Conservation (phyloP, 2,113 vertebrate species). For the Pheucticus melanocephalus region DNA sequence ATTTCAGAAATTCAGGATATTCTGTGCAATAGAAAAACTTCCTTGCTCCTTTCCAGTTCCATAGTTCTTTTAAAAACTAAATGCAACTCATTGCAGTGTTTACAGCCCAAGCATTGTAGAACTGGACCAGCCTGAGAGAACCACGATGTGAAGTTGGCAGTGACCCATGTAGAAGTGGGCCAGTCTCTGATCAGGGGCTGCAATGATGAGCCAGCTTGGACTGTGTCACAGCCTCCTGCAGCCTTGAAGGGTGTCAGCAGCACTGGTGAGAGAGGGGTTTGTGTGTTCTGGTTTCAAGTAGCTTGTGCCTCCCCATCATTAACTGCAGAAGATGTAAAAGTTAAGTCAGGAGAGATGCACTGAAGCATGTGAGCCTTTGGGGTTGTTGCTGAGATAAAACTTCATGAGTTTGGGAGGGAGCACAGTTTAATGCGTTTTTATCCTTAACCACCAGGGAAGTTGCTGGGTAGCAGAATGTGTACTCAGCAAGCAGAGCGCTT, state of each 20-base stretch:
- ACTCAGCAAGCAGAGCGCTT: neutral
- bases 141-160: neutral
- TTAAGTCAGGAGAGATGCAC: neutral
- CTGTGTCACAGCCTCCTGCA: neutral
- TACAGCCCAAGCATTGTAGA: neutral
- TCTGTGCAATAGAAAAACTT: slow-evolving; percentile 16
- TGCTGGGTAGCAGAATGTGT: neutral
- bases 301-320: neutral
- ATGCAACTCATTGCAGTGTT: neutral
- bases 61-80: neutral
- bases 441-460: neutral
- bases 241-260: neutral
- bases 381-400: neutral
- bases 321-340: neutral
- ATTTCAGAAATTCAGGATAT: neutral
- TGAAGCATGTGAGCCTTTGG: neutral
- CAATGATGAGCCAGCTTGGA: neutral
- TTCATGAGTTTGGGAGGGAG: neutral
- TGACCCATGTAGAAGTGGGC: neutral
- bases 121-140: neutral
- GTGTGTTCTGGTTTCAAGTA: neutral
- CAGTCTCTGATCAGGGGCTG: neutral
- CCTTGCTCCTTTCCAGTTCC: neutral
- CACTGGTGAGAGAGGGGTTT: neutral
- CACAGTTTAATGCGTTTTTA: neutral